Conservation (phyloP, 1,140 invertebrate species). For the Hylaeus volcanicus region DNA sequence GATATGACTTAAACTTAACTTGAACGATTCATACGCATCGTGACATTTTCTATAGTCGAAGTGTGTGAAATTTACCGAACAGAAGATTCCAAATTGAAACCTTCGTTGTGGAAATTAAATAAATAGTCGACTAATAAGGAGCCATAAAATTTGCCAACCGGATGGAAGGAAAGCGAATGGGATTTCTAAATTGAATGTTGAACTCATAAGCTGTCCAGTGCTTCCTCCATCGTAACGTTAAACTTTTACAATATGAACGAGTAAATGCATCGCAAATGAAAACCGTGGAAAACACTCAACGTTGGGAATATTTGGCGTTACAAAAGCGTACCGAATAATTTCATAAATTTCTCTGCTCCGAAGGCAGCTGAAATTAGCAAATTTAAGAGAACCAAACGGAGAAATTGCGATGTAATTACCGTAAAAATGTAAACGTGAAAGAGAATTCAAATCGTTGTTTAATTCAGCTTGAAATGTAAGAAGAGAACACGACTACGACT, state of each 20-base stretch:
- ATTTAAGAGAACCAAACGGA: background rate
- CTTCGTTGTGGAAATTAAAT: no score
- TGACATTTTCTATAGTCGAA: no score
- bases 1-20: no score
- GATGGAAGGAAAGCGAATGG: no score
- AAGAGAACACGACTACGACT: background rate
- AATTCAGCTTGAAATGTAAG: background rate
- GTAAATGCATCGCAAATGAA: background rate
- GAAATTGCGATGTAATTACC: slow-evolving; percentile 7
- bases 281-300: background rate
- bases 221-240: background rate
- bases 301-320: background rate
- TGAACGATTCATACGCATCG: no score
- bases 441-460: slow-evolving; percentile 25
- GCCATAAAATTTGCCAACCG: no score
- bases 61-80: no score
- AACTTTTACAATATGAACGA: background rate
- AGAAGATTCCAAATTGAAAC: no score
- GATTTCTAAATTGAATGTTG: no score
- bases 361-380: background rate
- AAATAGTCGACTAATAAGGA: no score
- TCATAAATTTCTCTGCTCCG: background rate
- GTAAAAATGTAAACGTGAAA: background rate
- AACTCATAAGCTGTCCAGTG: background rate
- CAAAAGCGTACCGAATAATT: background rate